Base-by-base conservation (phyloP, 2,113 vertebrate species). In the Ophiodon elongatus region DNA sequence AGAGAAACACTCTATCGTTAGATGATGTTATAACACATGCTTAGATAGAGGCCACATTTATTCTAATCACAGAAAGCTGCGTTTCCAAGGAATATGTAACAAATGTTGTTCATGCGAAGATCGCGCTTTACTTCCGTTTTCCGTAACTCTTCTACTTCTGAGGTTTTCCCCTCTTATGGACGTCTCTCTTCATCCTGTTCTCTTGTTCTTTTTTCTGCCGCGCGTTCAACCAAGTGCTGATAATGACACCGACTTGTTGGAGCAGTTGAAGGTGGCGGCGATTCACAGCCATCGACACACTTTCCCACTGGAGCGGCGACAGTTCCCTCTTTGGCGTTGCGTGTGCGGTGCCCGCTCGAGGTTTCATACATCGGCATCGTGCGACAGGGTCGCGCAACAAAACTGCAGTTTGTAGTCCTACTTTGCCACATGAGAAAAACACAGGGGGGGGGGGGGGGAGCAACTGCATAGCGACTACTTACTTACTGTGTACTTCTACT, bases 261-360 rank as follows among this genome's bases (percentile, higher is more conserved):
- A 37, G 17, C 45, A 50, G n/a, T 74, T 71, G 57, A 84, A n/a
- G 78, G 73, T 71, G 70, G 64, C 62, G 54, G 45, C 62, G 80
- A 85, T 83, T 89, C 84, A 87, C 88, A 89, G 76, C 86, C 79
- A 90, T 90, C 84, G 92, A 89, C 90, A 90, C 89, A n/a, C 79
- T 50, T 89, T 82, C 87, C 86, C 81, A 70, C 75, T 73, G 0
- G 11, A 72, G 76, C 37, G 43, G 11, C 4, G n/a, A n/a, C 64
- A 9, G 71, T 83, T 70, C 33, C 17, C 68, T 64, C 82, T 76
- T 78, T 73, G 52, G 72, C 73, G 71, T 85, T 50, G 21, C 50
- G 9, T 3, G 23, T 54, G 50, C 50, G n/a, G 50, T 14, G n/a
- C n/a, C 10, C 2, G 25, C 2, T 57, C n/a, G 4, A 54, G 21